Base-by-base conservation (phyloP, 2,888 invertebrate species). In the Archips xylosteana region DNA sequence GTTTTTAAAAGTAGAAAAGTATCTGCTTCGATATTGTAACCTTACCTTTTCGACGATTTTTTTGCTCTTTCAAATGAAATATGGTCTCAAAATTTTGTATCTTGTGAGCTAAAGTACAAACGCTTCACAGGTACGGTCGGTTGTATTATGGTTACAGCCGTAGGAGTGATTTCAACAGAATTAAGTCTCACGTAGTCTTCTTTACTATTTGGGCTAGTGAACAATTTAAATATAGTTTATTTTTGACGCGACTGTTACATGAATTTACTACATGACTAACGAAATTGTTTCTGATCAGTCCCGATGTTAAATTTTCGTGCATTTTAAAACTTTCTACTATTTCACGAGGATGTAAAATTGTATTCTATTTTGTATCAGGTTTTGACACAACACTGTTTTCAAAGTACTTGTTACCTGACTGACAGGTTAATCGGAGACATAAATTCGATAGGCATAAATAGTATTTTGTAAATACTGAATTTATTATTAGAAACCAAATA, bases 381-480 rank as follows among this genome's bases (percentile, higher is more conserved):
- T 69, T 73, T 73, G 73, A 73, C 73, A 63, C 72, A 47, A 34
- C 49, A 3, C 3, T 2, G 49, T 63, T 73, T 39, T 73, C 68
- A 59, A 69, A 69, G 59, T 51, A 69, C 64, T 64, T 73, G 63
- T 63, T 69, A 69, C 69, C 69, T 73, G 68, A 64, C 47, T 69
- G 63, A 69, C 66, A 54, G 69, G 63, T 49, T 62, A 63, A 57
- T 73, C 54, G 51, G 80, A 80, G 81, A 82, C 80, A 78, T 82
- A 82, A 84, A 81, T 82, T 80, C 76, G 77, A 79, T 85, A 87
- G 83, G 84, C 81, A 80, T 88, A 87, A 85, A 84, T 85, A 85
- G 87, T 87, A 87, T 87, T 87, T 89, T 92, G 92, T 92, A 92
- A 91, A 92, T 92, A 92, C 87, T 86, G 84, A 85, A 87, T 88